Conservation (phyloP, 2,113 vertebrate genomes). For the human region DNA sequence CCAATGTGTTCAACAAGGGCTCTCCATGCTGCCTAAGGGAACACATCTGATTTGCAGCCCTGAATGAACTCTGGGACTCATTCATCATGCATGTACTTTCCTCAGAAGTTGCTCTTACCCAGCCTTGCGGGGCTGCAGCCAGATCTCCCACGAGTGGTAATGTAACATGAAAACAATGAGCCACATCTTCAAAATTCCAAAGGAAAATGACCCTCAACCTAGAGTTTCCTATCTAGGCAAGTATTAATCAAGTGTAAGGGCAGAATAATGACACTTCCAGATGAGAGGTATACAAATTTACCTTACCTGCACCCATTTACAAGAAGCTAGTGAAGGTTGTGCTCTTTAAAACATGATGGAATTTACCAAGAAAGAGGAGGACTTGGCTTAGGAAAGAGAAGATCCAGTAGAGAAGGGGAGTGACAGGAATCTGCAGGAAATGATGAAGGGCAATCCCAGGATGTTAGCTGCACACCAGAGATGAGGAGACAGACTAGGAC, state of each 20-base stretch:
- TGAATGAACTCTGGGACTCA: neutral
- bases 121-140: rapidly evolving
- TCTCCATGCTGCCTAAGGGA: neutral
- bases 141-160: neutral
- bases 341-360: neutral
- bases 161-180: neutral
- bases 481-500: neutral
- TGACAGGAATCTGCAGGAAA: neutral
- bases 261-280: neutral
- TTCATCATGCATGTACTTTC: neutral
- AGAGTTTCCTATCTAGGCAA: neutral
- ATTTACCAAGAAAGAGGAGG: neutral
- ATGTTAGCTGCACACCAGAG: neutral
- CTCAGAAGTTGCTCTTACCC: neutral
- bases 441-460: too few relatives aligned
- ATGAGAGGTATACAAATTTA: neutral
- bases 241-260: neutral
- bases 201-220: neutral
- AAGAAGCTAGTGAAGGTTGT: neutral
- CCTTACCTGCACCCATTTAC: neutral
- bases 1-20: neutral
- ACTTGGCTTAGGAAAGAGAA: neutral
- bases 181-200: neutral
- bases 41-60: neutral
- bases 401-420: neutral